Evolutionary conservation across 2,888 invertebrate genomes (phyloP).

Genomic region (Molorchus minor): DNA sequence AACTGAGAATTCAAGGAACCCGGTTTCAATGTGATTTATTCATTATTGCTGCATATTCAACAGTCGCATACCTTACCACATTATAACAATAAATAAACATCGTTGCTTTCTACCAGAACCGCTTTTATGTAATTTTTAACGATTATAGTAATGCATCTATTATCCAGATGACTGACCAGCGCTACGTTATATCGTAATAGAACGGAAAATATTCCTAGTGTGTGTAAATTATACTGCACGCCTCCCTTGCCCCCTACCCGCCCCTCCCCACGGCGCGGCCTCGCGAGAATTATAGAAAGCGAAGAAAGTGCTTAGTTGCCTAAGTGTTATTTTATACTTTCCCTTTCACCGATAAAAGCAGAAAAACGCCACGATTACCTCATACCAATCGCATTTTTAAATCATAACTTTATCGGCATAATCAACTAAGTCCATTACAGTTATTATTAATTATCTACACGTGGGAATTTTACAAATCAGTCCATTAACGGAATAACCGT

Average conservation of each 20-base stretch:
- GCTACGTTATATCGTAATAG: neutral
- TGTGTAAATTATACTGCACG: neutral
- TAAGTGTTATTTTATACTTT: slow-evolving; percentile 47
- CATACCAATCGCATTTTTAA: slow-evolving; percentile 33
- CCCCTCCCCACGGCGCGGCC: neutral
- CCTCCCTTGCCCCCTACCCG: neutral
- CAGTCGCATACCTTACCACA: no score
- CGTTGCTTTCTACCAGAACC: no score
- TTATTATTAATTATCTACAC: no score
- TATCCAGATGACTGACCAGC: neutral
- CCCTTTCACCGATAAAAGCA: slow-evolving; percentile 45
- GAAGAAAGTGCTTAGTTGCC: slow-evolving; percentile 50
- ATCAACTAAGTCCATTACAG: no score
- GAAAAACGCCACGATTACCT: slow-evolving; percentile 25
- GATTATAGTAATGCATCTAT: neutral
- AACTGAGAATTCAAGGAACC: no score
- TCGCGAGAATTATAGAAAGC: slow-evolving; percentile 49
- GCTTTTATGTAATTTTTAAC: no score
- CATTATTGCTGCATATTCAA: no score
- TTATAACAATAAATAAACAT: no score
- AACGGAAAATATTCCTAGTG: slow-evolving; percentile 1
- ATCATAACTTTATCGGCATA: slow-evolving; percentile 1
- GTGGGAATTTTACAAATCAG: no score
- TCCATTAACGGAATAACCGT: no score
- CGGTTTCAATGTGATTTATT: no score